Percentiles rank a stretch among this genome's conserved stretches.
Conservation (phyloP, 1,140 invertebrate genomes). For the Gryllus bimaculatus region DNA sequence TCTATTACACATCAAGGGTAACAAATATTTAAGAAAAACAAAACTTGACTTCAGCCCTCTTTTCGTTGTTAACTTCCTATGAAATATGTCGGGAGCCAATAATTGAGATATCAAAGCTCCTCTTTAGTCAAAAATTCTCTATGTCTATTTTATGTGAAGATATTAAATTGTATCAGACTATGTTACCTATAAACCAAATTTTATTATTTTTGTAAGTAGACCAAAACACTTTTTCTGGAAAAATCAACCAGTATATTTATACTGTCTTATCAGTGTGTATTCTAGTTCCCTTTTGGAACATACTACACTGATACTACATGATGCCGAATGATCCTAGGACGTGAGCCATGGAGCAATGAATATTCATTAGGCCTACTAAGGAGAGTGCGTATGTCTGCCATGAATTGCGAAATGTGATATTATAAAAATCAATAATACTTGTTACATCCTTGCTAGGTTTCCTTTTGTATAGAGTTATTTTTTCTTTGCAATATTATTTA, state of each 20-base stretch:
- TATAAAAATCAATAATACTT: background rate
- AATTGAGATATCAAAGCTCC: background rate
- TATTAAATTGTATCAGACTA: background rate
- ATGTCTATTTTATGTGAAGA: background rate
- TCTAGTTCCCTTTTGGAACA: background rate
- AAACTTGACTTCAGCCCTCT: background rate
- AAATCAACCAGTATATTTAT: background rate
- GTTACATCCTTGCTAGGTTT: conserved; percentile 4
- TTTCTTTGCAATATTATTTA: background rate
- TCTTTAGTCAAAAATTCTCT: background rate
- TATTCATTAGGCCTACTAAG: background rate
- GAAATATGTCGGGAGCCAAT: background rate
- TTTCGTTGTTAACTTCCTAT: background rate
- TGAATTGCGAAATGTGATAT: conserved; percentile 1
- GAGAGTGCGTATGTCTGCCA: background rate
- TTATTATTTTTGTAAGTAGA: background rate
- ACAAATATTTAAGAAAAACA: background rate
- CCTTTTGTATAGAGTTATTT: background rate
- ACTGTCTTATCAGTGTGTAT: background rate
- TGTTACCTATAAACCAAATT: background rate
- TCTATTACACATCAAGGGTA: background rate
- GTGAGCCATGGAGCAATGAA: conserved; percentile 3
- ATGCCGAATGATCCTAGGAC: background rate
- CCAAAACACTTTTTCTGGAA: background rate
- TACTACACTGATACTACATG: background rate